Conservation (phyloP, 2,113 vertebrate species). For the Reinhardtius hippoglossoides region DNA sequence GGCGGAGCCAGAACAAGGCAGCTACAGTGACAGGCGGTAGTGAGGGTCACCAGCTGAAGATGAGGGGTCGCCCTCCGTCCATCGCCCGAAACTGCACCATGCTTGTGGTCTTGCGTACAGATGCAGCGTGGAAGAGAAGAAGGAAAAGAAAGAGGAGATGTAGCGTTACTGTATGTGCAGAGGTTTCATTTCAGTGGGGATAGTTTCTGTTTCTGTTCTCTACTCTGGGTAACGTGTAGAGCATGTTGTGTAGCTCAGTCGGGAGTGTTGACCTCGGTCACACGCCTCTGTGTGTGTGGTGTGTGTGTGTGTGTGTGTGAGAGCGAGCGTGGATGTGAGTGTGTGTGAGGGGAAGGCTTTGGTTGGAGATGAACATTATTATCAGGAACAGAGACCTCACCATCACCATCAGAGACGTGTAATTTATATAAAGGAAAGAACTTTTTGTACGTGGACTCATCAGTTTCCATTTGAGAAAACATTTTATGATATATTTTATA, state of each 20-base stretch:
- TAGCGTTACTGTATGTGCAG: constrained; percentile 77
- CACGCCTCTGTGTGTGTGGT: constrained; percentile 4
- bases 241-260: constrained; percentile 87
- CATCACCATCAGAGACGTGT: constrained; percentile 79
- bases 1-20: constrained; percentile 86
- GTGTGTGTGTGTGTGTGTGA: constrained; percentile 4
- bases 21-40: constrained; percentile 89
- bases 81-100: constrained; percentile 64
- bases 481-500: constrained; percentile 83
- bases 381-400: constrained; percentile 72
- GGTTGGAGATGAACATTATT: constrained; percentile 70
- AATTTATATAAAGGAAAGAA: constrained; percentile 71
- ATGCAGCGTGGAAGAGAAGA: constrained; percentile 41
- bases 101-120: constrained; percentile 81
- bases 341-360: constrained; percentile 14
- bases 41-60: constrained; percentile 46
- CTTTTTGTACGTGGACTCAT: constrained; percentile 79
- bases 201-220: constrained; percentile 52
- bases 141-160: constrained; percentile 22
- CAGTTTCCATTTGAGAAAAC: constrained; percentile 76
- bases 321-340: background rate
- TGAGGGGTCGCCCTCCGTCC: constrained; percentile 29
- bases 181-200: constrained; percentile 69
- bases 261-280: constrained; percentile 20
- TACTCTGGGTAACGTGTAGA: constrained; percentile 91